Evolutionary conservation across 2,888 invertebrate genomes (phyloP).

Genomic region (Opisthograptis luteolata): DNA sequence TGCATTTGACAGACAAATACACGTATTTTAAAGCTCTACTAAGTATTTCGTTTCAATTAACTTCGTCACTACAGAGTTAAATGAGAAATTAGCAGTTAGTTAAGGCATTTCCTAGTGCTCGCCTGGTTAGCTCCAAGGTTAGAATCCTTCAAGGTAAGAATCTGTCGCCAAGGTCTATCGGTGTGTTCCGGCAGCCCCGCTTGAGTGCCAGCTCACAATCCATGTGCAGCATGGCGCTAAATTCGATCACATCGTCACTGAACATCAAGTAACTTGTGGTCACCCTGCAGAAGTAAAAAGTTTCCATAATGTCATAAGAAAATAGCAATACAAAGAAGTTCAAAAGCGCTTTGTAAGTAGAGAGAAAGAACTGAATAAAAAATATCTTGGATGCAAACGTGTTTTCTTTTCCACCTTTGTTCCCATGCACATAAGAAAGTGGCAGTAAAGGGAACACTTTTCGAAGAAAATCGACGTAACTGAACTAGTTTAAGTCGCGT

Average conservation of each 20-base stretch:
- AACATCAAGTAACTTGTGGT: too few species aligned
- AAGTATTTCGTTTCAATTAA: background rate
- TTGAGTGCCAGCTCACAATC: too few species aligned
- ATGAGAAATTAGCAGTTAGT: too few species aligned
- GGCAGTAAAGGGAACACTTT: conserved; percentile 3
- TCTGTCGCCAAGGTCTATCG: too few species aligned
- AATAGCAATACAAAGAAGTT: conserved; percentile 29
- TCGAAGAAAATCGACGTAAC: conserved; percentile 11
- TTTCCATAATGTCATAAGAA: too few species aligned
- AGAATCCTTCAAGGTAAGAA: too few species aligned
- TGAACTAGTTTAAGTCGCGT: conserved; percentile 10
- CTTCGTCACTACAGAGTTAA: background rate
- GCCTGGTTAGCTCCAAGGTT: too few species aligned
- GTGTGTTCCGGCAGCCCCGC: too few species aligned
- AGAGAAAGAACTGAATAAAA: conserved; percentile 15
- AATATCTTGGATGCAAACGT: conserved; percentile 17
- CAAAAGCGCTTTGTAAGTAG: conserved; percentile 27
- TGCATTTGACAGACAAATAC: conserved; percentile 14
- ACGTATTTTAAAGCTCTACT: background rate
- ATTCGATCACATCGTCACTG: too few species aligned
- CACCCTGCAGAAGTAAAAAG: too few species aligned
- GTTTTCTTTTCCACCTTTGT: background rate
- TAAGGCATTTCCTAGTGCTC: too few species aligned
- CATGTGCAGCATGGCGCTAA: too few species aligned
- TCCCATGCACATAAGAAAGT: conserved; percentile 1